phyloP scores from a whole-genome alignment of 2,797 vertebrate genomes.

The Yasuhikotakia modesta region DNA sequence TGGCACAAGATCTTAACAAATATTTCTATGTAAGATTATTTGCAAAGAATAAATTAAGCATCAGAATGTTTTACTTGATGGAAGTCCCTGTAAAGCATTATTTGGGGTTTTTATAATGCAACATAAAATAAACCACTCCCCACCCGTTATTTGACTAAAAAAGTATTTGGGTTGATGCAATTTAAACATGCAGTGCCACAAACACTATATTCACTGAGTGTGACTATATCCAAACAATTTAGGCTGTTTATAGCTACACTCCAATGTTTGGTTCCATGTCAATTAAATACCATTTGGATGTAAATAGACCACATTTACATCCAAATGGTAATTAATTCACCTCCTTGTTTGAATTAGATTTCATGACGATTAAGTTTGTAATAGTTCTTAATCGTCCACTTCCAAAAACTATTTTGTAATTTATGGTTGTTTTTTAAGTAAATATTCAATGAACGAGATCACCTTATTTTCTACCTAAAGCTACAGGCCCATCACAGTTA shows the following conservation, averaged over 20 bases:
- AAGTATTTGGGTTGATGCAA: neutral
- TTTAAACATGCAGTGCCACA: neutral
- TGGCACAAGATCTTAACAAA: no score
- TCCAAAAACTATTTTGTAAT: neutral
- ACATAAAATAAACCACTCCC: neutral
- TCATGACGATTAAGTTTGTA: constrained; percentile 1
- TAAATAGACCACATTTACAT: neutral
- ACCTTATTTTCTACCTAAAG: neutral
- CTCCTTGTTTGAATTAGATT: constrained; percentile 7
- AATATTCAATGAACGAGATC: neutral
- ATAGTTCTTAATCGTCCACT: neutral
- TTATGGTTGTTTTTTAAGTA: neutral
- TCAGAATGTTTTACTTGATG: no score
- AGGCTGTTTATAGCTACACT: neutral
- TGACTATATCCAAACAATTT: neutral
- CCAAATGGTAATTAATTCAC: constrained; percentile 1
- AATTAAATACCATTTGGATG: neutral
- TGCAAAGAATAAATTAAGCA: no score
- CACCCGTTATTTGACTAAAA: neutral
- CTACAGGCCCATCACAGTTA: neutral
- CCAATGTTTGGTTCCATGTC: neutral
- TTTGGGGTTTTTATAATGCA: neutral
- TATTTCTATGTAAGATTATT: no score
- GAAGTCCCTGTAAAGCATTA: no score
- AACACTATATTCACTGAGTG: neutral